These are phyloP conservation scores for Pachyseris speciosa DNA, from an alignment of 64 coral and sea anemone species.

Conservation along the genomic window DNA sequence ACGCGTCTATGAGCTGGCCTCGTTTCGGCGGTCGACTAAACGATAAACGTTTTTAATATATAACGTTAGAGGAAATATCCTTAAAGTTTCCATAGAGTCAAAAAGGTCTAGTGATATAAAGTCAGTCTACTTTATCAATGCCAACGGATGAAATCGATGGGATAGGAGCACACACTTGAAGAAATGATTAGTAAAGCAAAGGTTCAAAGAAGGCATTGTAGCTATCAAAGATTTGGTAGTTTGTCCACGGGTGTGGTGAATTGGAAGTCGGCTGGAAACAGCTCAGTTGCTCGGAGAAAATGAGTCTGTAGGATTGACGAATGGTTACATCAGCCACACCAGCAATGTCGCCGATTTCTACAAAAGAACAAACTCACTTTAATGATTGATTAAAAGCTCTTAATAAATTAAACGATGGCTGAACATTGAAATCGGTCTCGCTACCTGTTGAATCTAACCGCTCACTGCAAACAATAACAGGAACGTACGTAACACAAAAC, in stretches of 20 bases:
- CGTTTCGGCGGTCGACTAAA: no score
- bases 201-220: not conserved
- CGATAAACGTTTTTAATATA: no score
- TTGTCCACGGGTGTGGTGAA: conserved; percentile 73
- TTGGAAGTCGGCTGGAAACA: conserved; percentile 76
- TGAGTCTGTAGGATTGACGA: conserved; percentile 80
- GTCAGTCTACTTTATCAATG: not conserved
- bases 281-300: conserved; percentile 60
- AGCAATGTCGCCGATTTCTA: conserved; percentile 89
- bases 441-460: no score
- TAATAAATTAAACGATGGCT: no score
- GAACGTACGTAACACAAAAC: no score
- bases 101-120: not conserved
- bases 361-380: no score
- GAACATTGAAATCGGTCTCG: no score
- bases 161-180: not conserved
- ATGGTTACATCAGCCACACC: conserved; percentile 87
- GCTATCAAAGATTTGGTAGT: conserved; percentile 70
- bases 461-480: no score
- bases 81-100: no score
- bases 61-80: no score
- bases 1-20: no score
- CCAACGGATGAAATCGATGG: not conserved
- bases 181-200: not conserved
- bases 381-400: not conserved